A percentile compares a stretch with the other conserved stretches of the same genome.
Evolutionary conservation across 2,888 invertebrate genomes (phyloP).

Genomic region (Sinodicranocentrus sp.): DNA sequence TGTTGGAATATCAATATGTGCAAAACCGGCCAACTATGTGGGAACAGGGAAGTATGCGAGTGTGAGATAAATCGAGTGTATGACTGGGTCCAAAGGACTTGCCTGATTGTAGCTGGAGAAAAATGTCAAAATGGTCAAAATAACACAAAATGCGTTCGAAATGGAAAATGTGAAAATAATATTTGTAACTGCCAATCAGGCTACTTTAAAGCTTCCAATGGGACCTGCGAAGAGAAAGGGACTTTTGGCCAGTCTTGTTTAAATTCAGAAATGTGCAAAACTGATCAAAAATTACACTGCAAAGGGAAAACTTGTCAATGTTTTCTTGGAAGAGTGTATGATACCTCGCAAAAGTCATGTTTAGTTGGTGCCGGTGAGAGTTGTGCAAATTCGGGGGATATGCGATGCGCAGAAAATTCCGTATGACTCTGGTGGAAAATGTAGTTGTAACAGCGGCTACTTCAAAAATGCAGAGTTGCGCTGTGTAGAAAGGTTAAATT

Average conservation of each 20-base stretch:
- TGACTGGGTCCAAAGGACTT: neutral
- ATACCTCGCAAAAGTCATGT: too few species aligned
- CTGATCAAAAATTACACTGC: neutral
- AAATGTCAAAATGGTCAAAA: neutral
- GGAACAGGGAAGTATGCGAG: neutral
- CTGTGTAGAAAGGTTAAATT: neutral
- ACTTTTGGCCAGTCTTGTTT: neutral
- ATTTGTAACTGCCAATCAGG: neutral
- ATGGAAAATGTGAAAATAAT: neutral
- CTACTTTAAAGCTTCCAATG: neutral
- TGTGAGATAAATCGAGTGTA: neutral
- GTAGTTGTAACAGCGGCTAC: neutral
- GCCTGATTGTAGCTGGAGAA: neutral
- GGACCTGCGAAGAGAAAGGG: conserved; percentile 21
- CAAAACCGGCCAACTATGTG: neutral
- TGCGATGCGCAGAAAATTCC: too few species aligned
- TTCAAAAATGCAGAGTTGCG: neutral
- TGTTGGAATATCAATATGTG: neutral
- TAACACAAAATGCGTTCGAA: neutral
- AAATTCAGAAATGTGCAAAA: too few species aligned
- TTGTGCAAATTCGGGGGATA: too few species aligned
- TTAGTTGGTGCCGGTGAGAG: too few species aligned
- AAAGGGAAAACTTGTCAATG: neutral
- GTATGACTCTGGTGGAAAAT: neutral
- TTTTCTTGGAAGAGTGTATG: neutral